phyloP scores from a whole-genome alignment of 2,113 vertebrate species.

The Spheniscus mendiculus region DNA sequence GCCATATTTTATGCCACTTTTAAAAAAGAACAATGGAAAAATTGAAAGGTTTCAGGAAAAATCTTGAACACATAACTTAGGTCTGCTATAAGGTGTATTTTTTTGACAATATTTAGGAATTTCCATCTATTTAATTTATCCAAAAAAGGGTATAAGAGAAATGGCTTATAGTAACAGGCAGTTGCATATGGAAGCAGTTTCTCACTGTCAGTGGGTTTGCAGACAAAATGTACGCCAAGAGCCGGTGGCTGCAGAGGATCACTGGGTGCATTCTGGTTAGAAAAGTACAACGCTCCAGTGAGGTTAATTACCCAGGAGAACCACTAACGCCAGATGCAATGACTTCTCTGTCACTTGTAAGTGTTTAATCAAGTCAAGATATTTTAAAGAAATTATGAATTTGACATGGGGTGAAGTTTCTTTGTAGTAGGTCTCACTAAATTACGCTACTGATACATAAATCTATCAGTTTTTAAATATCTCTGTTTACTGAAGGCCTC shows the following conservation, averaged over 20 bases:
- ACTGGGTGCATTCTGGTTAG: neutral
- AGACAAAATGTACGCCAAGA: neutral
- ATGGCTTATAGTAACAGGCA: neutral
- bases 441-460: neutral
- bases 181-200: neutral
- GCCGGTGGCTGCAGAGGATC: fast-evolving
- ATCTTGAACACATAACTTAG: neutral
- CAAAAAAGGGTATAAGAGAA: neutral
- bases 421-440: neutral
- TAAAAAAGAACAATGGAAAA: neutral
- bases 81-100: neutral
- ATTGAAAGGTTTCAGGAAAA: neutral
- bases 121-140: neutral
- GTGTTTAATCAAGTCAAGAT: neutral
- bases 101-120: neutral
- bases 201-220: neutral
- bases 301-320: neutral
- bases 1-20: neutral
- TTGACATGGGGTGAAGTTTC: neutral
- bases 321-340: neutral
- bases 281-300: neutral
- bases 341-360: neutral
- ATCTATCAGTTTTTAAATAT: neutral
- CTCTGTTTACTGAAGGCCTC: neutral
- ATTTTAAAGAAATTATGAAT: neutral